Conservation (phyloP, 2,888 invertebrate species). For the Anthophora plumipes region DNA sequence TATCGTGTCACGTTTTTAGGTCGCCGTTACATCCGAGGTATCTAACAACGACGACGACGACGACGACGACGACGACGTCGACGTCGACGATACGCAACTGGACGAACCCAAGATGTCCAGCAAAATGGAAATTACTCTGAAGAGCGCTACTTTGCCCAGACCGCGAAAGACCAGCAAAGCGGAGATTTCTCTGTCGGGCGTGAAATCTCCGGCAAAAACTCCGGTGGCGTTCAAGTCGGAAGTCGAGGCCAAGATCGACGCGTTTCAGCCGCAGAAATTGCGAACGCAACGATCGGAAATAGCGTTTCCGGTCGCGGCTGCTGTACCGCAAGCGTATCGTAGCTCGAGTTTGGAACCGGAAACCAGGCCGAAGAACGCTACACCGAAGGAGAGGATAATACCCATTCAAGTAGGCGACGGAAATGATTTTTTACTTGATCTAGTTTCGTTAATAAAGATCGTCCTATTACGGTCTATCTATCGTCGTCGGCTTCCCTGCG, state of each 20-base stretch:
- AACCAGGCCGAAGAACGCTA: slow-evolving; percentile 72
- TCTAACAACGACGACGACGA: slow-evolving; percentile 19
- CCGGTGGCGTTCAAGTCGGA: slow-evolving; percentile 79
- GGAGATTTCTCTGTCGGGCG: slow-evolving; percentile 87
- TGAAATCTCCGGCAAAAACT: slow-evolving; percentile 70
- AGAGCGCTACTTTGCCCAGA: slow-evolving; percentile 89
- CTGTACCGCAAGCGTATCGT: slow-evolving; percentile 81
- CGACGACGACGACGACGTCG: neutral
- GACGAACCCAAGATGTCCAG: slow-evolving; percentile 86
- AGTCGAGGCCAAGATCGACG: slow-evolving; percentile 81
- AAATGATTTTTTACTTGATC: too few relatives aligned
- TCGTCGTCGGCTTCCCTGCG: too few relatives aligned
- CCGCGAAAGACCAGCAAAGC: slow-evolving; percentile 88
- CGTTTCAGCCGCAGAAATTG: slow-evolving; percentile 82
- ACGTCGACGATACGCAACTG: slow-evolving; percentile 40
- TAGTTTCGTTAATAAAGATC: too few relatives aligned
- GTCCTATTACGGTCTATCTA: too few relatives aligned
- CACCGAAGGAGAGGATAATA: slow-evolving; percentile 88
- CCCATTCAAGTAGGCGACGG: slow-evolving; percentile 86
- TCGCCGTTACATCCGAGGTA: neutral
- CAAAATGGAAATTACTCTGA: slow-evolving; percentile 88
- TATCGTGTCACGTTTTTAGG: neutral
- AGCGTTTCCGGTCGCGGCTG: slow-evolving; percentile 86
- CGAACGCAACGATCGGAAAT: slow-evolving; percentile 86
- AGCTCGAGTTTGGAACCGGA: slow-evolving; percentile 87